These are phyloP conservation scores for Chrysopilus asiliformis DNA, from an alignment of 2,888 invertebrate species.

Conservation along the genomic window DNA sequence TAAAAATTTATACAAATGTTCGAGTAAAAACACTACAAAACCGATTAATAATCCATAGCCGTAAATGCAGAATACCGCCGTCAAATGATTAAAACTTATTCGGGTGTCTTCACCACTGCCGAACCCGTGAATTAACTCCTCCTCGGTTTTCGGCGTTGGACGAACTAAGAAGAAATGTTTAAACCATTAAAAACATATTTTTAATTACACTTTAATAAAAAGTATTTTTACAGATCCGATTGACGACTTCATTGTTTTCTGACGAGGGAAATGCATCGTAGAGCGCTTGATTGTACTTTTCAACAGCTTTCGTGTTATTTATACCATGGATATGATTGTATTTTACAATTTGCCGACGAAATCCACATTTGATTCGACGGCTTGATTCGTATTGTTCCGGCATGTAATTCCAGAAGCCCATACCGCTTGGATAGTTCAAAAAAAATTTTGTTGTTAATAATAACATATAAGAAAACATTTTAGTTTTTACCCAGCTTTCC, in stretches of 20 bases:
- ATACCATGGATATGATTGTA: conserved; percentile 5
- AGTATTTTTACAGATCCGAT: conserved; percentile 7
- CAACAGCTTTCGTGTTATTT: conserved; percentile 4
- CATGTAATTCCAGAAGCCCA: conserved; percentile 8
- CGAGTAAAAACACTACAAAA: too few species aligned
- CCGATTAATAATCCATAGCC: too few species aligned
- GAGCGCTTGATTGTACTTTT: conserved; percentile 6
- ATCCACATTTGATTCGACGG: conserved; percentile 1
- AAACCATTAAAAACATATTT: neutral
- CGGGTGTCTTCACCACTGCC: neutral
- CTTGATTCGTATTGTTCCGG: neutral
- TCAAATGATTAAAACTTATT: conserved; percentile 2
- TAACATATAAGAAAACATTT: neutral
- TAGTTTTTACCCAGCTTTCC: conserved; percentile 5
- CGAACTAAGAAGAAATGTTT: conserved; percentile 6
- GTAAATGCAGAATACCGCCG: neutral
- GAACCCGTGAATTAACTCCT: conserved; percentile 2
- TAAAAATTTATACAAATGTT: too few species aligned
- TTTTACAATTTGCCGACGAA: conserved; percentile 5
- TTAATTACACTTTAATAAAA: neutral
- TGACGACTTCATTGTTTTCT: conserved; percentile 1
- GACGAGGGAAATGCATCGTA: conserved; percentile 7
- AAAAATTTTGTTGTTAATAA: neutral
- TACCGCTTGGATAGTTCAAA: neutral
- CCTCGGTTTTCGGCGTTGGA: conserved; percentile 5